Conservation (phyloP, 2,797 vertebrate genomes). For the Microhierax caerulescens region DNA sequence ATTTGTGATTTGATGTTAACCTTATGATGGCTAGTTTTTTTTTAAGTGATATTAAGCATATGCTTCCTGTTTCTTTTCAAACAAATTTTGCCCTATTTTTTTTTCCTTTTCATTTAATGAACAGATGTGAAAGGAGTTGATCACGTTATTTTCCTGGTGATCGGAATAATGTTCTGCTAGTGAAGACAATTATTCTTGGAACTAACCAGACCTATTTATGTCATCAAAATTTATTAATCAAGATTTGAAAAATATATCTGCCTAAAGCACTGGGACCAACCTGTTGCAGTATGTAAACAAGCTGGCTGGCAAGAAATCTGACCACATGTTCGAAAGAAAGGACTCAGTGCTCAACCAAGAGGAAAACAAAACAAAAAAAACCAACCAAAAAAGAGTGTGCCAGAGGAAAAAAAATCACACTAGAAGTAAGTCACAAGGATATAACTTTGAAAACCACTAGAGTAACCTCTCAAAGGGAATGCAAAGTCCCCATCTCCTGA, state of each 20-base stretch:
- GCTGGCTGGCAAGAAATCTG: background rate
- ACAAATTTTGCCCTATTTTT: slow-evolving; percentile 27
- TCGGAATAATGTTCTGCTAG: slow-evolving; percentile 39
- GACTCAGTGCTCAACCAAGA: background rate
- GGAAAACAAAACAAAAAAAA: background rate
- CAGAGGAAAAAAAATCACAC: background rate
- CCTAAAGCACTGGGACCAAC: background rate
- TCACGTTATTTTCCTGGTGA: slow-evolving; percentile 48
- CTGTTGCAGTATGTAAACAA: background rate
- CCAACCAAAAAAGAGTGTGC: rapidly evolving
- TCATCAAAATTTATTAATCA: slow-evolving; percentile 49
- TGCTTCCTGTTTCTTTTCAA: slow-evolving; percentile 68
- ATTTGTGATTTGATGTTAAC: slow-evolving; percentile 66
- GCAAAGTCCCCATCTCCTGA: background rate
- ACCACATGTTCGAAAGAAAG: background rate
- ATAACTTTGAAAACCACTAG: background rate
- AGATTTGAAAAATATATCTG: slow-evolving; percentile 18
- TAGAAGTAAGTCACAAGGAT: background rate
- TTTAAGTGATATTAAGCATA: slow-evolving; percentile 55
- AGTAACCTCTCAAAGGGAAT: background rate
- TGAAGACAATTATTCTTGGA: slow-evolving; percentile 45
- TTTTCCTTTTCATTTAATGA: slow-evolving; percentile 11
- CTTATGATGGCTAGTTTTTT: slow-evolving; percentile 17
- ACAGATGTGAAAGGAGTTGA: slow-evolving; percentile 56
- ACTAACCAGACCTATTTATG: slow-evolving; percentile 30